phyloP scores from a whole-genome alignment of 2,797 vertebrate species.

The Pelobates cultripes region DNA sequence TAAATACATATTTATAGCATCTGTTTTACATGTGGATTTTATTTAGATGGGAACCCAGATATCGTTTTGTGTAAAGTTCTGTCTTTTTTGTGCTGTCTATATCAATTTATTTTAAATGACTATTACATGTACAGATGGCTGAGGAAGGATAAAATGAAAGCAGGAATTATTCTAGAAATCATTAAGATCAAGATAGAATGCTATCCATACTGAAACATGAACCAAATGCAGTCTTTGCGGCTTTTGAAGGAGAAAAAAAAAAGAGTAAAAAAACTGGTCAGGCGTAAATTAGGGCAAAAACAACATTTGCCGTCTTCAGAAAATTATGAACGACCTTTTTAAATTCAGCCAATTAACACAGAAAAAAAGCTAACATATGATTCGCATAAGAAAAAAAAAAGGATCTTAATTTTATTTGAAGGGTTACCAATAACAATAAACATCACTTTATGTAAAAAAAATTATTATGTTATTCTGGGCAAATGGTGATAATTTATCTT shows the following conservation, averaged over 20 bases:
- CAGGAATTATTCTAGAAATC: slow-evolving; percentile 45
- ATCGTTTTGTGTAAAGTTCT: slow-evolving; percentile 54
- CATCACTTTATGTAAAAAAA: slow-evolving; percentile 65
- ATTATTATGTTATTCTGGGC: slow-evolving; percentile 70
- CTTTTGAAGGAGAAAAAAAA: not conserved
- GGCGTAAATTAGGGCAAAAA: slow-evolving; percentile 63
- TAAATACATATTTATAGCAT: slow-evolving; percentile 64
- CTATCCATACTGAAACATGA: slow-evolving; percentile 56
- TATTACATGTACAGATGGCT: slow-evolving; percentile 54
- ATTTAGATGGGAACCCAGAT: slow-evolving; percentile 63
- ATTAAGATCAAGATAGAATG: slow-evolving; percentile 56
- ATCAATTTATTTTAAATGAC: slow-evolving; percentile 57
- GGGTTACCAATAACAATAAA: slow-evolving; percentile 55
- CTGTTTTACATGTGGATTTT: slow-evolving; percentile 65
- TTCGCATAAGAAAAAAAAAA: slow-evolving; percentile 30
- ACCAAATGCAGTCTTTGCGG: slow-evolving; percentile 57
- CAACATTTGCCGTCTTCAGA: slow-evolving; percentile 45
- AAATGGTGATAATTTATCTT: slow-evolving; percentile 75
- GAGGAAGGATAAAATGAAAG: slow-evolving; percentile 40
- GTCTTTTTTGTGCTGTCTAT: slow-evolving; percentile 58
- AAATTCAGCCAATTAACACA: slow-evolving; percentile 47
- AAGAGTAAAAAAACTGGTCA: slow-evolving; percentile 39
- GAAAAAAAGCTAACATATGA: slow-evolving; percentile 29
- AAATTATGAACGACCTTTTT: slow-evolving; percentile 42
- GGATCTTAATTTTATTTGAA: slow-evolving; percentile 29